A percentile compares a stretch with the other conserved stretches of the same genome.
phyloP scores from a whole-genome alignment of 2,113 vertebrate species.

The Gnathonemus longibarbis region DNA sequence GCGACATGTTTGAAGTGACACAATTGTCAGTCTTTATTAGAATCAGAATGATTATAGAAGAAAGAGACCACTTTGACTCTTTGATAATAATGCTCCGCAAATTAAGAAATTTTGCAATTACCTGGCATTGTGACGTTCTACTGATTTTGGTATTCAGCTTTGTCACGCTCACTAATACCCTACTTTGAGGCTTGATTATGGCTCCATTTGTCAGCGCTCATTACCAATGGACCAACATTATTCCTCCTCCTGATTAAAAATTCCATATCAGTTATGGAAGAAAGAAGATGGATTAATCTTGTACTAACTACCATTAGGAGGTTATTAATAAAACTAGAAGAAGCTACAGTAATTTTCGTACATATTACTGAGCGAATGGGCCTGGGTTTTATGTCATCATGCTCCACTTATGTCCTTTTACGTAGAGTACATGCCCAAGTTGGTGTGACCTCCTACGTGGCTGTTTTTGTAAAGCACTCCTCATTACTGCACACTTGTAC shows the following conservation, averaged over 20 bases:
- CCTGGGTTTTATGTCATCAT: slow-evolving; percentile 14
- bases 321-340: slow-evolving; percentile 22
- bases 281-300: slow-evolving; percentile 34
- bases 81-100: slow-evolving; percentile 33
- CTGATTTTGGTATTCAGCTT: slow-evolving; percentile 33
- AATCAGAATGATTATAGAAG: slow-evolving; percentile 62
- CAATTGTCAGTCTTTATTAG: slow-evolving; percentile 84
- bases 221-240: slow-evolving; percentile 35
- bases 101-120: slow-evolving; percentile 50
- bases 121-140: slow-evolving; percentile 39
- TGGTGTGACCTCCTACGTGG: not conserved
- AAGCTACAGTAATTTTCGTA: slow-evolving; percentile 17
- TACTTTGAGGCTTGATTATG: slow-evolving; percentile 24
- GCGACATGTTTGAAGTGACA: slow-evolving; percentile 77
- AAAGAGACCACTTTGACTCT: slow-evolving; percentile 31
- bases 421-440: not conserved
- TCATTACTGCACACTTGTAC: not conserved
- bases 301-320: slow-evolving; percentile 28
- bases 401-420: slow-evolving; percentile 2
- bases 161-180: slow-evolving; percentile 27
- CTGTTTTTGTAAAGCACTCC: not conserved
- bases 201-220: slow-evolving; percentile 31
- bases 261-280: slow-evolving; percentile 35
- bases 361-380: not conserved
- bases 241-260: slow-evolving; percentile 39